Evolutionary conservation across 1,140 invertebrate genomes (phyloP).

Genomic region (Pantala flavescens): DNA sequence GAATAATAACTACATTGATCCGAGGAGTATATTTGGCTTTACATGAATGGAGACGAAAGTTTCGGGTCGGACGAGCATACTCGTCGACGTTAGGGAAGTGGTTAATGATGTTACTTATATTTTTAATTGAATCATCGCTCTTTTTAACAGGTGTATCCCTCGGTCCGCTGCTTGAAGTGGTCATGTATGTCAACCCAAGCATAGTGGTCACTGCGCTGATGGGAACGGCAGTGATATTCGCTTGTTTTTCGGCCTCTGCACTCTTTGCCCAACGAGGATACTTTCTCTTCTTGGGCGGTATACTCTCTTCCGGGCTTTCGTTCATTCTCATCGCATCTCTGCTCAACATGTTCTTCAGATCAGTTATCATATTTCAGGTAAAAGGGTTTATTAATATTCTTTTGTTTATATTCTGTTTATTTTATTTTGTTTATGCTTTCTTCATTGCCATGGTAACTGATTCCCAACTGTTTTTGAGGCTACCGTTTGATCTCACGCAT

Average conservation of each 20-base stretch:
- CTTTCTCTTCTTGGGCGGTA: conserved; percentile 74
- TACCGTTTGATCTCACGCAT: too few relatives aligned
- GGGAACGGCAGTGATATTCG: conserved; percentile 77
- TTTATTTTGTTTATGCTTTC: too few relatives aligned
- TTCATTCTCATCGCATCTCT: conserved; percentile 66
- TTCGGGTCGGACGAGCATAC: too few relatives aligned
- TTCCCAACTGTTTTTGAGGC: too few relatives aligned
- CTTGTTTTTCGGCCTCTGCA: conserved; percentile 78
- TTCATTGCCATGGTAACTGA: too few relatives aligned
- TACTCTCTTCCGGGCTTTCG: conserved; percentile 69
- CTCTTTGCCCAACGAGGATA: conserved; percentile 72
- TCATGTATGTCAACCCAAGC: conserved; percentile 64
- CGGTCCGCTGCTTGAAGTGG: conserved; percentile 67
- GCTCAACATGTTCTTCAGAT: conserved; percentile 78
- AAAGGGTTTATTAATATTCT: too few relatives aligned
- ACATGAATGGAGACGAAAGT: too few relatives aligned
- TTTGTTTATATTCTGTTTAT: conserved; percentile 13
- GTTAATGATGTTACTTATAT: too few relatives aligned
- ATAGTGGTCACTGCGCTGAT: conserved; percentile 83
- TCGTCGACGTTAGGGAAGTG: too few relatives aligned
- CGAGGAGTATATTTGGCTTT: too few relatives aligned
- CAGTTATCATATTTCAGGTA: conserved; percentile 69
- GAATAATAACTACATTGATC: too few relatives aligned
- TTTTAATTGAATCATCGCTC: too few relatives aligned
- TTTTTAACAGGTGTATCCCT: conserved; percentile 59